A percentile compares a stretch with the other conserved stretches of the same genome.
phyloP scores from a whole-genome alignment of 2,113 vertebrate genomes.

The Aythya baeri region DNA sequence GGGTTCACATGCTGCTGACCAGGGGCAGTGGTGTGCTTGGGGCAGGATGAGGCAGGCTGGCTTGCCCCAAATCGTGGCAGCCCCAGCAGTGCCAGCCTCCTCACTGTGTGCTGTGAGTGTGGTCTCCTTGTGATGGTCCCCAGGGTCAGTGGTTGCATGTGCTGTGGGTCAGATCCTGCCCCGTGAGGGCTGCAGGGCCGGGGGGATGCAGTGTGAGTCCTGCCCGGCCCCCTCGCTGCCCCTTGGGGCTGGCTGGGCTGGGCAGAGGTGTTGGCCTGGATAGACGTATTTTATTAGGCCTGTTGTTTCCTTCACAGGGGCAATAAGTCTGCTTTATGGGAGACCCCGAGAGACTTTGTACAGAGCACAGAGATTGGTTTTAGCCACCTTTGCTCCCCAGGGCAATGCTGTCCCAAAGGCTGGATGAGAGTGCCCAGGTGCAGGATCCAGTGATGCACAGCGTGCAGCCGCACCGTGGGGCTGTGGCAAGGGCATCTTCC shows the following conservation, averaged over 20 bases:
- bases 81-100: neutral
- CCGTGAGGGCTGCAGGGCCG: neutral
- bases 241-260: neutral
- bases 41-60: neutral
- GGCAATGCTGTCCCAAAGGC: neutral
- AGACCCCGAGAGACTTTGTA: neutral
- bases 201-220: fast-evolving
- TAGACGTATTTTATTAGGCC: conserved; percentile 1
- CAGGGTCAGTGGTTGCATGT: fast-evolving
- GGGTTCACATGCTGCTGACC: fast-evolving
- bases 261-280: neutral
- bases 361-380: conserved; percentile 51
- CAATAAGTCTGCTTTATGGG: conserved; percentile 51
- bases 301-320: conserved; percentile 11
- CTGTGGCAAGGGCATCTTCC: neutral
- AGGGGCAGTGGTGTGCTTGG: neutral
- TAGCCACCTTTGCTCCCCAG: conserved; percentile 54
- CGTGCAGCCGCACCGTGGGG: neutral
- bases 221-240: fast-evolving
- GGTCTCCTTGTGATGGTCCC: neutral
- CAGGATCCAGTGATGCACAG: neutral
- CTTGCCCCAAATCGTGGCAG: neutral
- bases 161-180: neutral
- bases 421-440: neutral
- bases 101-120: fast-evolving